Evolutionary conservation across 2,888 invertebrate species (phyloP), one percentile per base, ranked within the genome.

Genomic region (Synergus laeviventris): DNA sequence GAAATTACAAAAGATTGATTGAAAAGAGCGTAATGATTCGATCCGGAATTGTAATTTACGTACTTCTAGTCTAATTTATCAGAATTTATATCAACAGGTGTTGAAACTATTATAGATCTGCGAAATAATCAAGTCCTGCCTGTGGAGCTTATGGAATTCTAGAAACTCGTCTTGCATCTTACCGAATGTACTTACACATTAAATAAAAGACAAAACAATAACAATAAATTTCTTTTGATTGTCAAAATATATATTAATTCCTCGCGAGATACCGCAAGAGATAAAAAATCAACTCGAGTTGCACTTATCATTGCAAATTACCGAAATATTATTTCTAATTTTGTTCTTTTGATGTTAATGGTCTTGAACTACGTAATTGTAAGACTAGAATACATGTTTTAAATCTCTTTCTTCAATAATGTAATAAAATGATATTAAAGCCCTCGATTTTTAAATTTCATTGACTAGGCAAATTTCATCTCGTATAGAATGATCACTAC

Each of bases 131-230:
- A 54, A 74, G 76, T 66, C 81, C 83, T 84, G 84, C 82, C 83
- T 80, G 84, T 84, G 84, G 84, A 85, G 84, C 85, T 84, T 83
- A 74, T 73, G 38, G 59, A 78, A 70, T 78, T 78, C 31, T 61
- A 74, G 18, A 74, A 62, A 45, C 61, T 62, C 14, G 70, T 70
- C 70, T 70, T 49, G 49, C 49, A 49, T 70, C 70, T 31, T 70
- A 12, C 18, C 70, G 12, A 70, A 70, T 70, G 70, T 49, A 70
- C 70, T 70, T 70, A 70, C 31, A 70, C 11, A 70, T 70, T 70
- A 54, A 70, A 70, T 70, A 70, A 70, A 70, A 70, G 16, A 16
- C 24, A 70, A 49, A 70, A 70, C 49, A 70, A 49, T 49, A 70
- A 70, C 70, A 70, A 66, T 66, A 66, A 14, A 24, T 49, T 49